Conservation (phyloP, 2,113 vertebrate genomes). For the Phaethon lepturus region DNA sequence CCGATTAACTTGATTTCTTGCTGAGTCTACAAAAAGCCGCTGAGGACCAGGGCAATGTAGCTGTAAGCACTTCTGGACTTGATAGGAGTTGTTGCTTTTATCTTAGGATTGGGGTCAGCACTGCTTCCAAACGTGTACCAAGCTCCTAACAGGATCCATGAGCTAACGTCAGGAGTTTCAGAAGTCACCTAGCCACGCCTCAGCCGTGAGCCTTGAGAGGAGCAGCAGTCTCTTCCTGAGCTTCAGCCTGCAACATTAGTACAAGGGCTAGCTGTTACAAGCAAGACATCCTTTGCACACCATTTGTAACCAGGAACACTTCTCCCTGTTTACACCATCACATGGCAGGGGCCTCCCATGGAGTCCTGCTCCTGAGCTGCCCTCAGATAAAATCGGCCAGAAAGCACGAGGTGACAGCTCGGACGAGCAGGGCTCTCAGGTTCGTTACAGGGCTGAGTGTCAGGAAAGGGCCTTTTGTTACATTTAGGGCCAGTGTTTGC, state of each 20-base stretch:
- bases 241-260: neutral
- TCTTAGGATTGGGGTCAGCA: neutral
- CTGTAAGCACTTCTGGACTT: neutral
- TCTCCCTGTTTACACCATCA: neutral
- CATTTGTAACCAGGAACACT: neutral
- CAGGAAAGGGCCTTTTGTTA: neutral
- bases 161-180: neutral
- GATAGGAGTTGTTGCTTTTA: neutral
- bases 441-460: neutral
- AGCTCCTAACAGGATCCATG: neutral
- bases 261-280: neutral
- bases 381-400: neutral
- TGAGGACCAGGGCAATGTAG: neutral
- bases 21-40: neutral
- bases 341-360: rapidly evolving
- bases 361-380: neutral
- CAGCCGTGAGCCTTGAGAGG: neutral
- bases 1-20: neutral
- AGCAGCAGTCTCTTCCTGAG: neutral
- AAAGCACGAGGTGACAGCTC: neutral
- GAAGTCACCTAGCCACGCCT: neutral
- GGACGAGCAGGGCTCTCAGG: rapidly evolving
- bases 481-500: neutral
- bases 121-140: neutral
- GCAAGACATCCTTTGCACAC: neutral